These are phyloP conservation scores for Saccopteryx leptura DNA, from an alignment of 2,113 vertebrate genomes.

Conservation along the genomic window DNA sequence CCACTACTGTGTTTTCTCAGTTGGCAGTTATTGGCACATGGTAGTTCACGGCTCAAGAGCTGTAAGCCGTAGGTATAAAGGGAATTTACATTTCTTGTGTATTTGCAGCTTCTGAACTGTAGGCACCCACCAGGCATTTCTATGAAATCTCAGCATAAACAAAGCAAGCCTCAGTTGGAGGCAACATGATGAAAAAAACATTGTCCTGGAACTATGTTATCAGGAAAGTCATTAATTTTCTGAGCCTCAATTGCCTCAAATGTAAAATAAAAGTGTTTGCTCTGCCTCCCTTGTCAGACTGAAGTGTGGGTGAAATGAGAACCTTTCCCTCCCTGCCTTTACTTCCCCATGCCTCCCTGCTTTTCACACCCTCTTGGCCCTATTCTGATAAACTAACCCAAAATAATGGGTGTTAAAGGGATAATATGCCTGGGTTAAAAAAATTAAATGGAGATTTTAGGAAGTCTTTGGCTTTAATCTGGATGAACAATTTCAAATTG, in stretches of 20 bases:
- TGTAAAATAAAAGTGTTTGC: neutral
- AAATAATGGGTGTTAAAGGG: neutral
- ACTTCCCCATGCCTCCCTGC: neutral
- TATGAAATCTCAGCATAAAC: constrained; percentile 23
- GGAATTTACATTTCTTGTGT: neutral
- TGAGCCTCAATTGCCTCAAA: neutral
- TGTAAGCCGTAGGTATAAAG: neutral
- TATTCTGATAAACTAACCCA: neutral
- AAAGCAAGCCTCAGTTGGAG: neutral
- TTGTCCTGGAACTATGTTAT: neutral
- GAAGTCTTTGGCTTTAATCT: neutral
- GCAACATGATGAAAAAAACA: neutral
- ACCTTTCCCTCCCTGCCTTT: neutral
- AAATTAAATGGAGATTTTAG: constrained; percentile 20
- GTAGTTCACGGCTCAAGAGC: neutral
- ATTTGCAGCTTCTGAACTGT: neutral
- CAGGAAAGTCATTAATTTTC: neutral
- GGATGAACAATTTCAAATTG: constrained; percentile 20
- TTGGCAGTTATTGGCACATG: neutral
- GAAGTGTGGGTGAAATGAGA: neutral
- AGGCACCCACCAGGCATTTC: neutral
- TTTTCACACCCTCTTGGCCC: neutral
- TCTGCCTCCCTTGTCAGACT: neutral
- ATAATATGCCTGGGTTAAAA: neutral
- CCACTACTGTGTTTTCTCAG: neutral